Base-by-base conservation (phyloP, 2,113 vertebrate species). In the Verasper variegatus region DNA sequence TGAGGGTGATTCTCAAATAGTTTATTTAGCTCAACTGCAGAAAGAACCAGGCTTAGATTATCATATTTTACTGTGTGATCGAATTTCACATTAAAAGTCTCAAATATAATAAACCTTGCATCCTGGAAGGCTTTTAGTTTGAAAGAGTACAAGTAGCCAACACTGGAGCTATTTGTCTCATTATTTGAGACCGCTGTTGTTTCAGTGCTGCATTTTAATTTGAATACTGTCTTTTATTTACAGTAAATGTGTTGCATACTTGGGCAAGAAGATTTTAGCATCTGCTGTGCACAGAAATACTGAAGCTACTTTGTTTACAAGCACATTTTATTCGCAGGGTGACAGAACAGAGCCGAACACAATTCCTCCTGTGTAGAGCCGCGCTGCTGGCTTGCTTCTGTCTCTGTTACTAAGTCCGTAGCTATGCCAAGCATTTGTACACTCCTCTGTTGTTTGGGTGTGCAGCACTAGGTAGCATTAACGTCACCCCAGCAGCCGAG, bases 381-480 rank as follows among this genome's bases (percentile, higher is more conserved):
- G 37, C 1, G 0, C 24, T 74, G 49, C 74, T 79, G 86, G 84
- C 78, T 74, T 14, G 13, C 75, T 71, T 5, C 49, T 42, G 74
- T 65, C 15, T 31, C 82, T 67, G 68, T 71, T 71, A 81, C 68
- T 71, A 27, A 81, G 64, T 76, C 77, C 60, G 1, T 71, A 18
- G 71, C 81, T 0, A 54, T 80, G 83, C 86, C 82, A 86, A 74
- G 68, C 69, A 40, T 82, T 59, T 71, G 66, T 71, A 64, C 76
- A 81, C 82, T 78, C 78, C 79, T 81, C 74, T 82, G 86, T 80
- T 85, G 84, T 88, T 73, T 73, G 78, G 72, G 66, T 59, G 78
- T 23, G 62, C 58, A 0, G 75, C 67, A 26, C 67, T 67, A 80
- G 80, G 74, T 81, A 90, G 87, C 74, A 35, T 86, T 83, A 87